Evolutionary conservation across 2,797 vertebrate species (phyloP).

Genomic region (Gymnopithys bicolor): DNA sequence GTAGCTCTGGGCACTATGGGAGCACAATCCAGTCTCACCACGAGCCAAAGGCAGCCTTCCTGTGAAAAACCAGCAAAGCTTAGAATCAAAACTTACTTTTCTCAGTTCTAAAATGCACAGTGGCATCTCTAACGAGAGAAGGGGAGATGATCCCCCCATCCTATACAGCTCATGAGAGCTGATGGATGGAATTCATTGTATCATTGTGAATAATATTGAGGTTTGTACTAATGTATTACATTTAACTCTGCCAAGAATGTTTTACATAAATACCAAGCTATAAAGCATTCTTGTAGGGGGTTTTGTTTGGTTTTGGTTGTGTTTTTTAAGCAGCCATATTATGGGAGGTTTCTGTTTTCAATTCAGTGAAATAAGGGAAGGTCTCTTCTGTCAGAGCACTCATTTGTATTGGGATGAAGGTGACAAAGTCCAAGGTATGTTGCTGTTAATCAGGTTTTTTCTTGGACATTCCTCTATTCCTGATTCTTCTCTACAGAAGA

Average conservation of each 20-base stretch:
- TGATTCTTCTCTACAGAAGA: background rate
- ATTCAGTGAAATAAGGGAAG: background rate
- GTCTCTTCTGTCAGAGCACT: background rate
- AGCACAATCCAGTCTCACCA: conserved; percentile 16
- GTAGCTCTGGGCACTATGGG: background rate
- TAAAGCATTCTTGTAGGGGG: background rate
- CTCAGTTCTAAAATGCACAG: conserved; percentile 41
- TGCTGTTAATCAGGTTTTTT: background rate
- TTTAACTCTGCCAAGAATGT: conserved; percentile 73
- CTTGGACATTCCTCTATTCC: background rate
- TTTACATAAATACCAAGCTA: conserved; percentile 70
- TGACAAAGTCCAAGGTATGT: background rate
- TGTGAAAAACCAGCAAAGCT: background rate
- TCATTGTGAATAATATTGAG: conserved; percentile 61
- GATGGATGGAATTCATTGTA: conserved; percentile 44
- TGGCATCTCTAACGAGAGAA: conserved; percentile 58
- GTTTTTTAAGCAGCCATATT: background rate
- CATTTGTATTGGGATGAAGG: background rate
- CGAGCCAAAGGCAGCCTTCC: background rate
- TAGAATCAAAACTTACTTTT: background rate
- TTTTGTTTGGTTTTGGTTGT: background rate
- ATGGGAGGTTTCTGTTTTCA: background rate
- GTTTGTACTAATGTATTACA: conserved; percentile 76
- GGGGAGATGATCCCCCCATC: background rate
- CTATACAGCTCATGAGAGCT: background rate